These are phyloP conservation scores for Drosophila kepulauana DNA, from an alignment of 1,140 invertebrate genomes.

Conservation along the genomic window DNA sequence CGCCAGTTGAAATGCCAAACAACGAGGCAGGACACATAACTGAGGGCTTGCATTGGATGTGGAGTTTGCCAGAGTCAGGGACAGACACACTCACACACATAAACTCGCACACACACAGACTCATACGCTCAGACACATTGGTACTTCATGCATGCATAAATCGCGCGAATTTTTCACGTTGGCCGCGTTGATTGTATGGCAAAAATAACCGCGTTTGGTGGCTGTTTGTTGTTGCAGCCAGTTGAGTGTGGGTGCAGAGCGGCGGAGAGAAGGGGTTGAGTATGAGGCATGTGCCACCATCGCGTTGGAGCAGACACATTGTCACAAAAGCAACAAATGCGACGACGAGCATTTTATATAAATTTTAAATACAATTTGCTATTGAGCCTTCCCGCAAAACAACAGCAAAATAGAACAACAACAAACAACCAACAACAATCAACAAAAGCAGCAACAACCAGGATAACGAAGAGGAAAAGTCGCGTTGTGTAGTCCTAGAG, in stretches of 20 bases:
- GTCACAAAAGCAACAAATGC: slow-evolving; percentile 72
- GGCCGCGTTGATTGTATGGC: slow-evolving; percentile 68
- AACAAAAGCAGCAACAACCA: slow-evolving; percentile 35
- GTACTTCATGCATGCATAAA: slow-evolving; percentile 75
- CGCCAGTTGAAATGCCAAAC: slow-evolving; percentile 56
- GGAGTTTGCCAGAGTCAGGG: slow-evolving; percentile 40
- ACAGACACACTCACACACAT: slow-evolving; percentile 33
- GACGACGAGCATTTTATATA: slow-evolving; percentile 75
- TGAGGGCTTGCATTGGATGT: slow-evolving; percentile 7
- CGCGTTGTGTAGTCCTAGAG: slow-evolving; percentile 16
- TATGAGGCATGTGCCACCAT: neutral
- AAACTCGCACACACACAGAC: slow-evolving; percentile 21
- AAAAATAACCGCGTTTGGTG: slow-evolving; percentile 69
- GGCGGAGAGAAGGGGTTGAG: neutral
- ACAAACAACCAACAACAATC: slow-evolving; percentile 14
- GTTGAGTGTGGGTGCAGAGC: neutral
- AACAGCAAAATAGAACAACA: slow-evolving; percentile 12
- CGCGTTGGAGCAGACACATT: slow-evolving; percentile 61
- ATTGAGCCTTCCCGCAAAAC: slow-evolving; percentile 63
- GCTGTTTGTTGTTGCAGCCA: slow-evolving; percentile 36
- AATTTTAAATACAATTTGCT: slow-evolving; percentile 83
- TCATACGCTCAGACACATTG: slow-evolving; percentile 20
- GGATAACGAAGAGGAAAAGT: slow-evolving; percentile 32
- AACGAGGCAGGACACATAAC: slow-evolving; percentile 35
- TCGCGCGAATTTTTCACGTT: slow-evolving; percentile 80